Base-by-base conservation (phyloP, 2,888 invertebrate genomes). In the Pantelozetes paolii region DNA sequence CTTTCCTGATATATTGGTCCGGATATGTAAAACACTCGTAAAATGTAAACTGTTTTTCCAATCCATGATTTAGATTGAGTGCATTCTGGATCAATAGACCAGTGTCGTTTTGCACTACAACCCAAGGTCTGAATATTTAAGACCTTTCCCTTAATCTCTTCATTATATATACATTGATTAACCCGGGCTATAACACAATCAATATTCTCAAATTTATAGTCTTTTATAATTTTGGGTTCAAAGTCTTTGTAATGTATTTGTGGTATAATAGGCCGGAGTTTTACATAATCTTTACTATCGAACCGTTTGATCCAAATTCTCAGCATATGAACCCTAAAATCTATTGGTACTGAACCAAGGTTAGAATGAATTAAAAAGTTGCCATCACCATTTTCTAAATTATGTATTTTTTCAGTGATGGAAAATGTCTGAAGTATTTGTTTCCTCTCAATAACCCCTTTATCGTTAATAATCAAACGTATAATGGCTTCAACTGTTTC, bases 401-500 rank as follows among this genome's bases (percentile, higher is more conserved):
- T n/a, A n/a, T n/a, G 5, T 26, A 54, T 54, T 13, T 54, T 36
- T 9, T 42, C 67, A n/a, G 36, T 67, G 5, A 36, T 42, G 1
- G 40, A 20, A 23, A n/a, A 67, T 1, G 23, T 42, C 8, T 11
- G 40, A 18, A 45, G 32, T 26, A 74, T 70, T 40, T 70, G 69
- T 54, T 74, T 74, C 6, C 40, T 15, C 3, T 28, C 15, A 62
- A 70, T 70, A 11, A 54, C 70, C 26, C 74, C 74, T 20, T 30
- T 42, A 2, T 74, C 57, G 3, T 42, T 42, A 26, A 74, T 54
- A 5, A 32, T 1, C 36, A 74, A 30, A 1, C 32, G 42, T 11
- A 74, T 70, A 18, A 70, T 74, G 2, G 74, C 74, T 13, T 45
- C 32, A 20, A 74, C 13, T 28, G 74, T 74, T 50, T 74, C 74